These are phyloP conservation scores for Ranitomeya variabilis DNA, from an alignment of 2,113 vertebrate genomes.

Conservation along the genomic window DNA sequence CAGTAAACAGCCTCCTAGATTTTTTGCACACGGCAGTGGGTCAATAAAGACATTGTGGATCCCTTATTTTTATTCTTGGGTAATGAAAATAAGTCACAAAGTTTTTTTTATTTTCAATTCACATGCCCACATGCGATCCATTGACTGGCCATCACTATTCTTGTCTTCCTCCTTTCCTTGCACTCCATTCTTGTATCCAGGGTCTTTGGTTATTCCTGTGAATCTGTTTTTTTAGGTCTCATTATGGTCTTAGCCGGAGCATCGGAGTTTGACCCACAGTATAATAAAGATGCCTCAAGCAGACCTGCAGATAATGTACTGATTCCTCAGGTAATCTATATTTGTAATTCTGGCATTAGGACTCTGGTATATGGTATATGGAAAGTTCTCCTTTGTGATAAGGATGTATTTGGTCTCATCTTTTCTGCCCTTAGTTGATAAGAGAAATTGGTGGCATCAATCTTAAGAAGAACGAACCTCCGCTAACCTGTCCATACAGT, in stretches of 20 bases:
- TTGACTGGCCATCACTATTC: background rate
- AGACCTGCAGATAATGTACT: conserved; percentile 94
- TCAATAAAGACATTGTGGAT: too few relatives aligned
- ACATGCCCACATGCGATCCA: too few relatives aligned
- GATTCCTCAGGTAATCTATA: conserved; percentile 88
- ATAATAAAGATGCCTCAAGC: conserved; percentile 96
- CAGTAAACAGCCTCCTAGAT: too few relatives aligned
- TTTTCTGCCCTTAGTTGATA: conserved; percentile 78
- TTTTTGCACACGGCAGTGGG: too few relatives aligned
- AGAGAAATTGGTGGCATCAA: conserved; percentile 97
- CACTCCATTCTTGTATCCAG: background rate
- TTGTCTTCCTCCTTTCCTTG: background rate
- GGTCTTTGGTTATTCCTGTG: background rate
- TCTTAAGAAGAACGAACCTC: conserved; percentile 97
- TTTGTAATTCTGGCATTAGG: background rate
- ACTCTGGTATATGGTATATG: background rate
- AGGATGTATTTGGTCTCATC: conserved; percentile 50
- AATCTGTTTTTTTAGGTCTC: conserved; percentile 74
- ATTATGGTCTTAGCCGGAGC: conserved; percentile 95
- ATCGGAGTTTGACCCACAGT: conserved; percentile 96
- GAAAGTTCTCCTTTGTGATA: background rate
- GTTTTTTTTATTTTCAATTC: too few relatives aligned
- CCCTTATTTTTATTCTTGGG: too few relatives aligned
- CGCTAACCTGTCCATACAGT: conserved; percentile 96
- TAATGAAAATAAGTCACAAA: too few relatives aligned